Percentiles rank a stretch among this genome's conserved stretches.
Conservation (phyloP, 2,797 vertebrate genomes). For the Crocodylus rhombifer region DNA sequence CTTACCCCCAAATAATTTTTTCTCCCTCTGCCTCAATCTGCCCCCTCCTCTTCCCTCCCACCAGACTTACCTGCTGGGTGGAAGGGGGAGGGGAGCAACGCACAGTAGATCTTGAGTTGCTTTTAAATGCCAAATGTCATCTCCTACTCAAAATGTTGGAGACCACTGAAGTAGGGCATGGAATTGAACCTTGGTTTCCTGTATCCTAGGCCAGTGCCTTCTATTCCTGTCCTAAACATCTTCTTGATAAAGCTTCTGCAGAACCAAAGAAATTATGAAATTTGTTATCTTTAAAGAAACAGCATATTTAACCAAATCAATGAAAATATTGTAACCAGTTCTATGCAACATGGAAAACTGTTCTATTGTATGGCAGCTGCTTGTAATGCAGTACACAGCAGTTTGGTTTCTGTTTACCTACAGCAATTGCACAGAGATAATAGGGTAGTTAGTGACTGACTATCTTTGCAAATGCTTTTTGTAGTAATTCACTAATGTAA, state of each 20-base stretch:
- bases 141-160: too few species aligned
- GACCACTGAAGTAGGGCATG: too few species aligned
- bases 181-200: not conserved
- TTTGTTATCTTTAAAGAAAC: not conserved
- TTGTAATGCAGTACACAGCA: not conserved
- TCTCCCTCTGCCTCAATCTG: too few species aligned
- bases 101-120: too few species aligned
- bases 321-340: not conserved
- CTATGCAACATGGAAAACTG: not conserved
- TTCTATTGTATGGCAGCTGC: not conserved
- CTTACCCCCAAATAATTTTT: too few species aligned
- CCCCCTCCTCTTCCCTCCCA: too few species aligned
- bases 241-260: not conserved
- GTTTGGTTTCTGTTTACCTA: not conserved
- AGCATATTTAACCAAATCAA: not conserved
- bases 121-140: too few species aligned
- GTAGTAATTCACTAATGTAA: not conserved
- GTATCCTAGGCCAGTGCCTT: not conserved
- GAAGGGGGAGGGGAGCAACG: too few species aligned
- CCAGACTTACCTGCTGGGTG: too few species aligned
- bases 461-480: not conserved
- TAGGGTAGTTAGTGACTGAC: not conserved
- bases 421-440: not conserved
- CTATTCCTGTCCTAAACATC: not conserved
- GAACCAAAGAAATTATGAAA: not conserved